Conservation (phyloP, 2,797 vertebrate species). For the Poecilia velifera region DNA sequence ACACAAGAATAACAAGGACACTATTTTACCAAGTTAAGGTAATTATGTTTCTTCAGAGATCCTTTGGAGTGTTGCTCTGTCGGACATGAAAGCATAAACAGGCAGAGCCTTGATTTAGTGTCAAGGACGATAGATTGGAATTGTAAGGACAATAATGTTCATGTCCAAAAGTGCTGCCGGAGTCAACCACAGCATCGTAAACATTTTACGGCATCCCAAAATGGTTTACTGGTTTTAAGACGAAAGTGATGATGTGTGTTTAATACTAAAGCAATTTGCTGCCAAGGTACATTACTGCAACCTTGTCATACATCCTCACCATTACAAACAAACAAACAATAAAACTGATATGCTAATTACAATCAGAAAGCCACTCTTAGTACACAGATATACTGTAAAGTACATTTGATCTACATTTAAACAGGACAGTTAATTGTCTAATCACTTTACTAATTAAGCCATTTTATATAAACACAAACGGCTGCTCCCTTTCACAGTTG, state of each 20-base stretch:
- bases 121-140: slow-evolving; percentile 67
- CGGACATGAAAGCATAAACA: slow-evolving; percentile 28
- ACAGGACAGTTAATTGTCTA: background rate
- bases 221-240: slow-evolving; percentile 71
- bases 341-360: background rate
- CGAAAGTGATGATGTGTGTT: slow-evolving; percentile 53
- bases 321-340: slow-evolving; percentile 20
- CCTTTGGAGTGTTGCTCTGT: slow-evolving; percentile 57
- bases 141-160: slow-evolving; percentile 59
- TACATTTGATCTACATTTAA: background rate
- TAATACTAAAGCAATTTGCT: slow-evolving; percentile 67
- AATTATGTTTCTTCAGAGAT: slow-evolving; percentile 54
- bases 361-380: background rate
- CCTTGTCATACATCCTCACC: slow-evolving; percentile 18
- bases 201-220: slow-evolving; percentile 69
- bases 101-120: slow-evolving; percentile 65
- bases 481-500: background rate
- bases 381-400: background rate
- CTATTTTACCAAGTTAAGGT: slow-evolving; percentile 57
- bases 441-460: background rate
- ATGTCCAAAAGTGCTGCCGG: slow-evolving; percentile 36
- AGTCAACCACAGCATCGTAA: slow-evolving; percentile 66
- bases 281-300: slow-evolving; percentile 66
- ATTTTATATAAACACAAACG: background rate
- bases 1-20: slow-evolving; percentile 59